phyloP scores from a whole-genome alignment of 1,140 invertebrate genomes.

The Pseudoatta argentina region DNA sequence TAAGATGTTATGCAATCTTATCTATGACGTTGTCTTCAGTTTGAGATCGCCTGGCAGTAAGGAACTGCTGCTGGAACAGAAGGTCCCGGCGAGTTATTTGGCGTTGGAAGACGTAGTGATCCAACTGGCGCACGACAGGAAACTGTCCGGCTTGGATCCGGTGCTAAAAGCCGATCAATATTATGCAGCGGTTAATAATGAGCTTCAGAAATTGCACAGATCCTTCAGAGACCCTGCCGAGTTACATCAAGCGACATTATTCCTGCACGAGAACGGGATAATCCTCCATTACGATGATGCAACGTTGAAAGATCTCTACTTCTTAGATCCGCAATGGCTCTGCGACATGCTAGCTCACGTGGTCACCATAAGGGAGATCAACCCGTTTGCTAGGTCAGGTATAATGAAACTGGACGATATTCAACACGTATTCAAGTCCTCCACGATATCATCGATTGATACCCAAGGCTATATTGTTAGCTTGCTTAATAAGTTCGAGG shows the following conservation, averaged over 20 bases:
- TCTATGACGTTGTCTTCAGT: conserved; percentile 98
- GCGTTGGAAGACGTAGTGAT: conserved; percentile 96
- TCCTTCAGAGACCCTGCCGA: conserved; percentile 96
- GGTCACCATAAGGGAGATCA: conserved; percentile 98
- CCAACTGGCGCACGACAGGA: conserved; percentile 91
- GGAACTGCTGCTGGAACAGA: conserved; percentile 96
- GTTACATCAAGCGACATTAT: conserved; percentile 97
- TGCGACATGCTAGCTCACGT: conserved; percentile 99
- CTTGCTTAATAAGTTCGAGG: conserved; percentile 98
- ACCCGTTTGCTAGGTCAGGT: conserved; percentile 96
- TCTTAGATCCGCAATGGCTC: conserved; percentile 99
- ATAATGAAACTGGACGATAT: conserved; percentile 98
- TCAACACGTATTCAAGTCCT: conserved; percentile 96
- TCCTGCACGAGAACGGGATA: conserved; percentile 99
- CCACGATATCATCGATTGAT: conserved; percentile 87
- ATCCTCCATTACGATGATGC: conserved; percentile 99
- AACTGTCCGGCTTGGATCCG: conserved; percentile 91
- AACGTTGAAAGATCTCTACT: conserved; percentile 97
- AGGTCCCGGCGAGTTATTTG: conserved; percentile 98
- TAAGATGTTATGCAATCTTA: conserved; percentile 95
- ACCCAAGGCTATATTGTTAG: conserved; percentile 94
- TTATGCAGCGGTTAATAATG: conserved; percentile 89
- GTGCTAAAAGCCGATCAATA: conserved; percentile 96
- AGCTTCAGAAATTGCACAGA: conserved; percentile 90
- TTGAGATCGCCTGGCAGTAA: conserved; percentile 96